Base-by-base conservation (phyloP, 2,113 vertebrate species). In the Picathartes gymnocephalus region DNA sequence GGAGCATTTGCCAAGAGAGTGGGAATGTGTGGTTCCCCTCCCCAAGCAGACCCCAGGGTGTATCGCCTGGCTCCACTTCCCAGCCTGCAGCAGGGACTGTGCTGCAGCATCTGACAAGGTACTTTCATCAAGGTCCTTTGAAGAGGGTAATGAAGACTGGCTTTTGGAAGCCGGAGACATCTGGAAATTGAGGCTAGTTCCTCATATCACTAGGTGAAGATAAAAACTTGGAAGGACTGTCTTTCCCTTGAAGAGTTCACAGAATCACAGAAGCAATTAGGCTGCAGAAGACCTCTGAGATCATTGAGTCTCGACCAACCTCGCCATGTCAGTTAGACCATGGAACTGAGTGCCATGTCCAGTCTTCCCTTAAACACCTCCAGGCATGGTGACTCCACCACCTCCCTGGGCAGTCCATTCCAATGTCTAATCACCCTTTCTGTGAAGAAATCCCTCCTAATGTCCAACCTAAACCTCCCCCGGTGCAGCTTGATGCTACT, bases 31-130 rank as follows among this genome's bases (percentile, higher is more conserved):
- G 2, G 2, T 21, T 78, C 8, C 19, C 17, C 14, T 66, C 13
- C 23, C 8, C 33, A 39, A 0, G 42, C 3, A 91, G 31, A 70
- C 7, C 19, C 19, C 37, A 50, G 30, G 42, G 6, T 0, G 0
- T 6, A 19, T 35, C 1, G 0, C 30, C 56, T 31, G 12, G 8
- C 30, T 81, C 27, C 40, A 2, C 19, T 58, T 40, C 24, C 18
- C 33, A 44, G 37, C 28, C 60, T 66, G 45, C 33, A 45, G 22
- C 42, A 54, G 39, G 30, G 8, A 71, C 17, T 1, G 0, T 37
- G 39, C 56, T 78, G 51, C 30, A 85, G 40, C 25, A n/a, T 45
- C 62, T 51, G 31, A 10, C 22, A 11, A 13, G 22, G 13, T 40
- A 21, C 0, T 1, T 7, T 62, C 44, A 42, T 48, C n/a, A 54